Base-by-base conservation (phyloP, 2,797 vertebrate species). In the Notolabrus celidotus region DNA sequence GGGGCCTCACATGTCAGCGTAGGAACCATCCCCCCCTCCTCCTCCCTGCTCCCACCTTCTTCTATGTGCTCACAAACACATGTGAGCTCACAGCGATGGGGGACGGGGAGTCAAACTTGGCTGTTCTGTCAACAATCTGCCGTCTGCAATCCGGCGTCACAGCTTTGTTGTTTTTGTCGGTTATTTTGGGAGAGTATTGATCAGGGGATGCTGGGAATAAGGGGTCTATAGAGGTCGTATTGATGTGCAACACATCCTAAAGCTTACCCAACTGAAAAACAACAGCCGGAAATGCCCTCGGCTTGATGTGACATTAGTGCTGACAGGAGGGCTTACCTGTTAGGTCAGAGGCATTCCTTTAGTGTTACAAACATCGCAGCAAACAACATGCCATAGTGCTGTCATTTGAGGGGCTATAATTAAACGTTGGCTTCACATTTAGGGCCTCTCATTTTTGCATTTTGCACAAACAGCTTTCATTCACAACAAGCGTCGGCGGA, bases 171-270 rank as follows among this genome's bases (percentile, higher is more conserved):
- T 61, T 41, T 29, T 29, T 27, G 11, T 0, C 60, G 68, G 69
- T 75, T 81, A 79, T 82, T 80, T 72, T 59, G 53, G 75, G 75
- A 69, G 2, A 2, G 55, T 74, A 92, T 86, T 52, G 86, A 88
- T 88, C 60, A 27, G 8, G 42, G 49, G 38, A 34, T 52, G 64
- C 74, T 66, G 75, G 71, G 70, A 79, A 59, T 53, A 9, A 42
- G 57, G 46, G 77, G 77, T 66, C 55, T 34, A n/a, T 41, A 25
- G 75, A 79, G 83, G 81, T 84, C 84, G 69, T 53, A 58, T 69
- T 49, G 67, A 89, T 79, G 79, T 77, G 78, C 79, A 83, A 82
- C 68, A 66, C 81, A 82, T 80, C 79, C 88, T 65, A 64, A 84
- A 82, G 78, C 73, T 53, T 67, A 85, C 12, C 84, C 76, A 42